Evolutionary conservation across 2,797 vertebrate genomes (phyloP), one percentile per base, ranked within the genome.

Genomic region (Rhabdophis nuchalis): DNA sequence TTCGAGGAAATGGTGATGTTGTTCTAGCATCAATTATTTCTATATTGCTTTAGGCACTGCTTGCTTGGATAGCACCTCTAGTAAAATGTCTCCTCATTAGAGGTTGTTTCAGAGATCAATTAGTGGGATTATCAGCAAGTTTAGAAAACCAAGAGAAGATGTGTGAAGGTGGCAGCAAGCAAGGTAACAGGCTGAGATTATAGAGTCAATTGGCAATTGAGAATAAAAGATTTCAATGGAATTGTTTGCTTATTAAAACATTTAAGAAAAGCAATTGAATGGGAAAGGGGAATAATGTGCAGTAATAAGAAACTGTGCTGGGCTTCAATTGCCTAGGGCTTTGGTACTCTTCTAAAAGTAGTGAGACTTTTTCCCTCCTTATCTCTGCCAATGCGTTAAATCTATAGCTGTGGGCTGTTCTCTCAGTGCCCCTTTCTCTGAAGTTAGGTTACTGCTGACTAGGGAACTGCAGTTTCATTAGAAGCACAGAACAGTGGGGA

Each of bases 121-220:
- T 92, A 89, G n/a, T 60, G 50, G 58, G 16, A 89, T 92, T 89
- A 77, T 89, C 54, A 86, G n/a, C 16, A 68, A 89, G 50, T 9
- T 53, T 36, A 86, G 23, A 64, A 50, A 88, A 61, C 2, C 16
- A 85, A 88, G n/a, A 89, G 32, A 86, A 89, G 25, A 18, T 27
- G 20, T 85, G 32, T 88, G 64, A 88, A 87, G 25, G 27, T 41
- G 25, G 29, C 27, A 82, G 18, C 91, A 64, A 92, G 87, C 86
- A 85, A 8, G 20, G 14, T 29, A 89, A 89, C 53, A 89, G 52
- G 16, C 87, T 64, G 56, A 46, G 58, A 61, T 64, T 32, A 60
- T 88, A 88, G 4, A 64, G 56, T 32, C 56, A 61, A 53, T 8
- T 36, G 54, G 27, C 56, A 53, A 12, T 13, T 52, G 16, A 25